Conservation (phyloP, 2,797 vertebrate genomes). For the Columba guinea region DNA sequence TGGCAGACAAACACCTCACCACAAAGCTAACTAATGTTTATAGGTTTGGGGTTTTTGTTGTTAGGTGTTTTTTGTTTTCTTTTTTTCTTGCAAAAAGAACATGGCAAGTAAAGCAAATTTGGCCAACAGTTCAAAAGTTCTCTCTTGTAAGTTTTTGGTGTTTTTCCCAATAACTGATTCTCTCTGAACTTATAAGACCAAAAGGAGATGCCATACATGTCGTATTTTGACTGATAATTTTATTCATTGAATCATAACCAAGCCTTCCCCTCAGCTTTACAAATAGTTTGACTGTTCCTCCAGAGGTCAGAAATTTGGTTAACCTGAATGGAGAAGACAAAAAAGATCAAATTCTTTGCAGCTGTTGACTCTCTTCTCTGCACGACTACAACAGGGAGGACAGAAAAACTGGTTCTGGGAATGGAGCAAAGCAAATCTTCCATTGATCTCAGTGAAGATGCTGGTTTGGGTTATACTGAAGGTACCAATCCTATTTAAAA, state of each 20-base stretch:
- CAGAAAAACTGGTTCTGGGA: neutral
- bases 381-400: neutral
- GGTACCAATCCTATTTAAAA: neutral
- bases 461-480: neutral
- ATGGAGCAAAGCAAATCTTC: neutral
- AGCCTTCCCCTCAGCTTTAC: neutral
- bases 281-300: neutral
- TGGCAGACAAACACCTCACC: slow-evolving; percentile 77
- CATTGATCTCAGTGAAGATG: neutral
- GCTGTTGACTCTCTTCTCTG: neutral
- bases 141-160: neutral
- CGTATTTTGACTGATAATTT: neutral
- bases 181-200: neutral
- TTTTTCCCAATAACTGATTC: neutral
- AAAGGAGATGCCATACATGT: neutral
- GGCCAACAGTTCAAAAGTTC: slow-evolving; percentile 25
- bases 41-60: slow-evolving; percentile 50
- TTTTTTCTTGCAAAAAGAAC: neutral
- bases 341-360: neutral
- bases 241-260: neutral
- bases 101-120: slow-evolving; percentile 53
- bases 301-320: neutral
- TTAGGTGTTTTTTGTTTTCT: neutral
- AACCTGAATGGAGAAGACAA: neutral
- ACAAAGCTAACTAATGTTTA: slow-evolving; percentile 82